phyloP scores from a whole-genome alignment of 2,113 vertebrate genomes.

The Hippocampus barbouri region DNA sequence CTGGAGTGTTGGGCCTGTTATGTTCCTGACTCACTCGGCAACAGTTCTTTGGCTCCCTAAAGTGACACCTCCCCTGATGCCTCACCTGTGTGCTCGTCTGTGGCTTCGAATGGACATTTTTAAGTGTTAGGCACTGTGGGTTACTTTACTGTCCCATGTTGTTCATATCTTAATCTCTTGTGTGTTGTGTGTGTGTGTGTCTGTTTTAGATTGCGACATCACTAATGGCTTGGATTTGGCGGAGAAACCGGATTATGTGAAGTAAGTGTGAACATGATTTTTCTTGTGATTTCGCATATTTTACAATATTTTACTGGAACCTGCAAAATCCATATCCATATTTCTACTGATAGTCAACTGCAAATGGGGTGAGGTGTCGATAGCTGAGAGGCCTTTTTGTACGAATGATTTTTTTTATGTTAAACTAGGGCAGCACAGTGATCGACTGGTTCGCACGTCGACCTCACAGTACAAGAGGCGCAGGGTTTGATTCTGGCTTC shows the following conservation, averaged over 20 bases:
- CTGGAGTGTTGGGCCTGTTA: constrained; percentile 49
- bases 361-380: background rate
- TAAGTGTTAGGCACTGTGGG: background rate
- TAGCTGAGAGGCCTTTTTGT: background rate
- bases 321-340: background rate
- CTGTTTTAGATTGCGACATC: constrained; percentile 55
- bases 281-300: constrained; percentile 3
- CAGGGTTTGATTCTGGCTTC: no score
- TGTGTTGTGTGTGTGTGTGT: background rate
- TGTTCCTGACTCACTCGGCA: constrained; percentile 59
- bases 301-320: background rate
- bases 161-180: background rate
- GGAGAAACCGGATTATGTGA: constrained; percentile 65
- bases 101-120: background rate
- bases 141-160: background rate
- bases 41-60: constrained; percentile 53
- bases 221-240: constrained; percentile 47
- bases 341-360: background rate
- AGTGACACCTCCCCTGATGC: constrained; percentile 51
- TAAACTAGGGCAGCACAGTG: no score
- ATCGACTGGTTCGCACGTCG: no score
- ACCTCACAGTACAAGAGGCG: no score
- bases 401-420: background rate
- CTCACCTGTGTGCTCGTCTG: constrained; percentile 23
- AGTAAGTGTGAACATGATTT: constrained; percentile 51